Evolutionary conservation across 2,888 invertebrate species (phyloP), one percentile per base, ranked within the genome.

Genomic region (Diarsia brunnea): DNA sequence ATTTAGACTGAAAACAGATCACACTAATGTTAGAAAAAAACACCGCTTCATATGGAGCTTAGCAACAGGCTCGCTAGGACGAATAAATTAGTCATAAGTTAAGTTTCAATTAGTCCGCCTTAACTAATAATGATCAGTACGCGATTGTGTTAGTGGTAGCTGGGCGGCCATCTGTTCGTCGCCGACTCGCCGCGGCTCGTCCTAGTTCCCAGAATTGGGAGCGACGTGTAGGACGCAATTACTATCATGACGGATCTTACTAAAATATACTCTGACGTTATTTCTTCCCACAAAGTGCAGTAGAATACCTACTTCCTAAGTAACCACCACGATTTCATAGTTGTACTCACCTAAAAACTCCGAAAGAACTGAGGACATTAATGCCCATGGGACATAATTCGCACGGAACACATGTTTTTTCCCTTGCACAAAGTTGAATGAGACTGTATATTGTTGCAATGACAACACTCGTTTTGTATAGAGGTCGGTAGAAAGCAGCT

Each of bases 211-310:
- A 73, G 77, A 81, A 84, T 79, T 79, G 82, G 80, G 75, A 77
- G 80, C 69, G 78, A 63, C 76, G 79, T 82, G 86, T 83, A 79
- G 78, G 79, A 84, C 74, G 82, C 85, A 73, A 76, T 84, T 86
- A 82, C 74, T 67, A 67, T 75, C 73, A 74, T 74, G 78, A 70
- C 65, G 70, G 78, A 74, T 79, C 78, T 81, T 53, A 73, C 74
- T 75, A 58, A 84, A 84, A 79, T 81, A 73, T 73, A 64, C 73
- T 51, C 31, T 69, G 79, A 79, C 72, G 68, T 69, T 82, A 67
- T 73, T 72, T 47, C 53, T 69, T 51, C 74, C 53, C 45, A 73
- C 68, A 55, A 73, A 69, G 24, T 45, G 49, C n/a, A 1, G 43
- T 24, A 24, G 38, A 67, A 51, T 71, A 24, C 16, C 14, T 45